Evolutionary conservation across 2,797 vertebrate species (phyloP).

Genomic region (Premnoplex brunnescens): DNA sequence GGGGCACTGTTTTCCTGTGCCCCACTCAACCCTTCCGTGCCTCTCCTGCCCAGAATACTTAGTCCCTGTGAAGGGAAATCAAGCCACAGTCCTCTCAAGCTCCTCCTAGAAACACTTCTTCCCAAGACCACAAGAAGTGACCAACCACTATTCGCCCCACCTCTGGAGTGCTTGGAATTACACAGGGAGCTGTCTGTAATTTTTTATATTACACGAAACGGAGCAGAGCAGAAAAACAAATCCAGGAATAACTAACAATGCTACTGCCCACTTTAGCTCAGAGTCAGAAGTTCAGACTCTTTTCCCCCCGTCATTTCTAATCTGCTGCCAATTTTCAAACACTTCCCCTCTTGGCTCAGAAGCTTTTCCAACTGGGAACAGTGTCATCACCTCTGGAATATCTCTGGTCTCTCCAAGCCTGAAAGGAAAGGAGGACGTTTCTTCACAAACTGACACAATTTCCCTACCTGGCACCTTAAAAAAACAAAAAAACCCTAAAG

Average conservation of each 20-base stretch:
- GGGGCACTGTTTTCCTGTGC: neutral
- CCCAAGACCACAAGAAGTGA: neutral
- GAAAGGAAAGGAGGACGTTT: neutral
- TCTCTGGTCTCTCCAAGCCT: neutral
- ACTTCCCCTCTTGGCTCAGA: constrained; percentile 42
- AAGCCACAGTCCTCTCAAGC: neutral
- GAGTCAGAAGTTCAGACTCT: neutral
- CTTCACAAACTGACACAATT: neutral
- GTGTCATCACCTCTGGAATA: neutral
- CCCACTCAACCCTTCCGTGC: neutral
- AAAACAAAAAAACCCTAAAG: neutral
- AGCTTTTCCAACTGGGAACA: constrained; percentile 12
- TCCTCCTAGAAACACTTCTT: neutral
- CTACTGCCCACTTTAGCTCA: neutral
- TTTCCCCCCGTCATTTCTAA: neutral
- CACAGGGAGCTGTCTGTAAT: neutral
- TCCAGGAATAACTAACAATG: constrained; percentile 51
- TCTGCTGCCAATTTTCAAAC: constrained; percentile 51
- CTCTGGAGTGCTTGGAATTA: neutral
- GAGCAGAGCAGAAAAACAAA: neutral
- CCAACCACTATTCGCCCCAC: neutral
- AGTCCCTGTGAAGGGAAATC: neutral
- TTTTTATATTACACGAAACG: neutral
- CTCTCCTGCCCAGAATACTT: neutral
- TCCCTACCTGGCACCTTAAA: neutral